These are phyloP conservation scores for Pungitius pungitius DNA, from an alignment of 2,113 vertebrate species.

Conservation along the genomic window DNA sequence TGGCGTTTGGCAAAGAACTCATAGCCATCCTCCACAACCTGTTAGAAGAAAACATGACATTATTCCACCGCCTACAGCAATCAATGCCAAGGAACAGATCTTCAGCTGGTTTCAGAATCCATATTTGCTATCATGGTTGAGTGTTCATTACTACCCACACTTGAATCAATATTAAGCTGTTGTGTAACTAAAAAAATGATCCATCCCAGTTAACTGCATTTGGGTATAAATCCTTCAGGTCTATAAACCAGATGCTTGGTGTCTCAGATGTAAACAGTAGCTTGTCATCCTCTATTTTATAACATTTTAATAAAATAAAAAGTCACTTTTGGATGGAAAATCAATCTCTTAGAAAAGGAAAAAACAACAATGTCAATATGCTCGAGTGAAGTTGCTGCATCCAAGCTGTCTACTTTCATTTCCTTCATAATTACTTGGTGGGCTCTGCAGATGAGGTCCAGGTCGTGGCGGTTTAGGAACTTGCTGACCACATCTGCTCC, in stretches of 20 bases:
- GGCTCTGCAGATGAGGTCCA: conserved; percentile 98
- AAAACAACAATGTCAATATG: not conserved
- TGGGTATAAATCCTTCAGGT: not conserved
- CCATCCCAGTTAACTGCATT: not conserved
- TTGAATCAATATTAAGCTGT: conserved; percentile 27
- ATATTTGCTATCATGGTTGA: conserved; percentile 12
- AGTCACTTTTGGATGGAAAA: not conserved
- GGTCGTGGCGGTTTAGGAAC: conserved; percentile 98
- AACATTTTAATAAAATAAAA: not conserved
- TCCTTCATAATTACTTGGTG: conserved; percentile 87
- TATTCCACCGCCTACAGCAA: conserved; percentile 49
- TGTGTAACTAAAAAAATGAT: not conserved
- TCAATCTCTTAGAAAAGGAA: not conserved
- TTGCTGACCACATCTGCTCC: conserved; percentile 99
- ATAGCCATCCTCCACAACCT: conserved; percentile 81
- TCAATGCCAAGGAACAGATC: conserved; percentile 54
- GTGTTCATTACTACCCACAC: conserved; percentile 43
- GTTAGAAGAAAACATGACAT: conserved; percentile 43
- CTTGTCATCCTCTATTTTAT: not conserved
- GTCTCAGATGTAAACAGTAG: not conserved
- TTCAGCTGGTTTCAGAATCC: conserved; percentile 25
- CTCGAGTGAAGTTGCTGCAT: not conserved
- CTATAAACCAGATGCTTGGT: not conserved
- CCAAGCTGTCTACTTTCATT: not conserved
- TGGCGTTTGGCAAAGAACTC: conserved; percentile 82